These are phyloP conservation scores for Pseudopipra pipra DNA, from an alignment of 2,113 vertebrate genomes.

Conservation along the genomic window DNA sequence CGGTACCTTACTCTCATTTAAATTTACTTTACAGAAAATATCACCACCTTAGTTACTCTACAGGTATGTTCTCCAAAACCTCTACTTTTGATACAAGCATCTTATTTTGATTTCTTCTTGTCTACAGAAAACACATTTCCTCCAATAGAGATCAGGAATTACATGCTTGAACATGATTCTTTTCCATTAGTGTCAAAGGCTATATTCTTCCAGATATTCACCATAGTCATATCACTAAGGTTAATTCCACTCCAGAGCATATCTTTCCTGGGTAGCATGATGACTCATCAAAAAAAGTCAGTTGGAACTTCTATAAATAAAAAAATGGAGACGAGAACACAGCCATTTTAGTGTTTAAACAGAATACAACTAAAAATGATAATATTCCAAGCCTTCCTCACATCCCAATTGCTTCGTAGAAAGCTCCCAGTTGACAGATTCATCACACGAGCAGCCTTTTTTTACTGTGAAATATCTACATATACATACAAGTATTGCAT, in stretches of 20 bases:
- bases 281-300: neutral
- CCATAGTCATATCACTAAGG: neutral
- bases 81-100: neutral
- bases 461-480: neutral
- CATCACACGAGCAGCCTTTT: neutral
- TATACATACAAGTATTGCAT: neutral
- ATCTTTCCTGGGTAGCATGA: neutral
- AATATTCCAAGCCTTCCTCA: neutral
- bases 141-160: neutral
- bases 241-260: neutral
- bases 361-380: neutral
- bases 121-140: neutral
- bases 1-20: neutral
- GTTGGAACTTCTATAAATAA: neutral
- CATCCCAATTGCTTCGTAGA: neutral
- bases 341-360: neutral
- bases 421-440: neutral
- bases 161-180: neutral
- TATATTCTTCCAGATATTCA: slow-evolving; percentile 32
- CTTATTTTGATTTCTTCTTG: neutral
- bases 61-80: neutral
- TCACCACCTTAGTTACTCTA: neutral
- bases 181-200: neutral
- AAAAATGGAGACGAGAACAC: neutral
- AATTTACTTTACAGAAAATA: neutral